A percentile compares a stretch with the other conserved stretches of the same genome.
These are phyloP conservation scores for Rhinopomastus cyanomelas DNA, from an alignment of 2,113 vertebrate species.

Conservation along the genomic window DNA sequence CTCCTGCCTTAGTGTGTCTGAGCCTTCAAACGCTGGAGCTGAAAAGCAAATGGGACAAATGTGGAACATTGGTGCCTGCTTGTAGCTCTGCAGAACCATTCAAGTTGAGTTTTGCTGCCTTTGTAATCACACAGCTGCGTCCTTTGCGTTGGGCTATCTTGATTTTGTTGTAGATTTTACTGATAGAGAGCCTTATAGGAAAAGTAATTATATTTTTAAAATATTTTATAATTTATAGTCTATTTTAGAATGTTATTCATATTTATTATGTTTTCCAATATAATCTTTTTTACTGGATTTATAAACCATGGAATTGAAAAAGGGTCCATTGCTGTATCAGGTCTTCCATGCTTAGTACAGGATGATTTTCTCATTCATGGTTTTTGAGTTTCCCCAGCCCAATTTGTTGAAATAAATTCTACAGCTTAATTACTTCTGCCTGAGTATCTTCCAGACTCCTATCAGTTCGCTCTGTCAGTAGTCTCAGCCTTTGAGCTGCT, in stretches of 20 bases:
- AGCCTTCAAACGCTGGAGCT: not conserved
- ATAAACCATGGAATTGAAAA: not conserved
- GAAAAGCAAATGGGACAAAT: not conserved
- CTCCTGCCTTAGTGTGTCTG: not conserved
- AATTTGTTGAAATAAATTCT: not conserved
- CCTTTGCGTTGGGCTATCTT: constrained; percentile 17
- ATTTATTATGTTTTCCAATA: no score
- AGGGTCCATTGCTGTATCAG: not conserved
- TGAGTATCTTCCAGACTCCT: not conserved
- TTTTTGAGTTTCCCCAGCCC: not conserved
- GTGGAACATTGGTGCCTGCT: not conserved
- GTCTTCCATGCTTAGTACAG: not conserved
- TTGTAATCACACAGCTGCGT: constrained; percentile 14
- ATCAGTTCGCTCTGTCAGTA: not conserved
- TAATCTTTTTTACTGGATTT: constrained; percentile 17
- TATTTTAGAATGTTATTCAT: no score
- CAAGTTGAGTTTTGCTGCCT: not conserved
- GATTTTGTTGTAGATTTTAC: constrained; percentile 32
- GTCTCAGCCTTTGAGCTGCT: not conserved
- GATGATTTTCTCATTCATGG: not conserved
- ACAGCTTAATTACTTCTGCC: not conserved
- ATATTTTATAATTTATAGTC: no score
- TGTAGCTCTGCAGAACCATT: not conserved
- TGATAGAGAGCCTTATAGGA: not conserved
- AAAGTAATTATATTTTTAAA: not conserved